Conservation (phyloP, 2,113 vertebrate species). For the Cyphomyrus discorhynchus region DNA sequence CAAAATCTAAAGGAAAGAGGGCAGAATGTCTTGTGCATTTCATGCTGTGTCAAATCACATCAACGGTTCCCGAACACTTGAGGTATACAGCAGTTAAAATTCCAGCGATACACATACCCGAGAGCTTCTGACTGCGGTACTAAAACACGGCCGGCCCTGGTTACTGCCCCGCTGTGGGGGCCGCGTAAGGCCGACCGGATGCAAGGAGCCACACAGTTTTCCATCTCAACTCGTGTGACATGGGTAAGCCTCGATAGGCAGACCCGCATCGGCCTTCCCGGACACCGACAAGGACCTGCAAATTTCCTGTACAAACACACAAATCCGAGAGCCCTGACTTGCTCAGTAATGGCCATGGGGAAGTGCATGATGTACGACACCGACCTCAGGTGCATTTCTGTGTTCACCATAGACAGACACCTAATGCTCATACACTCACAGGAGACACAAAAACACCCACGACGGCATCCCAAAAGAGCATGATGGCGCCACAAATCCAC, state of each 20-base stretch:
- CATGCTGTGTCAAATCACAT: conserved; percentile 10
- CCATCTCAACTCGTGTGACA: not conserved
- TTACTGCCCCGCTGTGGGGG: not conserved
- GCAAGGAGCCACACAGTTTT: not conserved
- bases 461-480: conserved; percentile 32
- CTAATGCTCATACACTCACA: conserved; percentile 25
- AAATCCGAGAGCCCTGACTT: not conserved
- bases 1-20: not conserved
- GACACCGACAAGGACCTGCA: not conserved
- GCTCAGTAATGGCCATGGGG: conserved; percentile 21
- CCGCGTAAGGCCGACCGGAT: not conserved
- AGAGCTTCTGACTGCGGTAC: not conserved
- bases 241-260: not conserved
- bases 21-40: not conserved
- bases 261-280: not conserved
- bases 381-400: conserved; percentile 14
- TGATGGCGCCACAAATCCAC: not conserved
- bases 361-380: conserved; percentile 10
- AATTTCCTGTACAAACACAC: not conserved
- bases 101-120: conserved; percentile 10
- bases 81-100: conserved; percentile 26
- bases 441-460: conserved; percentile 29
- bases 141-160: not conserved
- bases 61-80: conserved; percentile 10
- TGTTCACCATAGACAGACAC: conserved; percentile 28